Conservation (phyloP, 1,140 invertebrate genomes). For the Hypothenemus hampei region DNA sequence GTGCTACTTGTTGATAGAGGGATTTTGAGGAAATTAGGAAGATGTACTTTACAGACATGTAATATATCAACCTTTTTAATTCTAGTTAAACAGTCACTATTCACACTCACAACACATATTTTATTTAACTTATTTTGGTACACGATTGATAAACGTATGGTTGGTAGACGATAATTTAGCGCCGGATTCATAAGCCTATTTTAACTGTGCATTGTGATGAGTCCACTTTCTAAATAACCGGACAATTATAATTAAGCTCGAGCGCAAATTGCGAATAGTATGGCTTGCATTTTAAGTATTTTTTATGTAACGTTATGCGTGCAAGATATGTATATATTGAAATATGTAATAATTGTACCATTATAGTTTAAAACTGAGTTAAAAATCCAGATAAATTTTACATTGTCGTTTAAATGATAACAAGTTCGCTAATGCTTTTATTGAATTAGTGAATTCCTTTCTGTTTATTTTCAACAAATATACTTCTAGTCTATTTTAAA, state of each 20-base stretch:
- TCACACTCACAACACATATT: background rate
- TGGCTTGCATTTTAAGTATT: slow-evolving; percentile 19
- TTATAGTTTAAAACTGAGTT: too few relatives aligned
- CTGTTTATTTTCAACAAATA: too few relatives aligned
- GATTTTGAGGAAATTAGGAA: background rate
- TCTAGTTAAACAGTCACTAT: background rate
- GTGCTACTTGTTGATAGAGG: background rate
- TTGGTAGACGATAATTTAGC: too few relatives aligned
- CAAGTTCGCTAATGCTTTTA: too few relatives aligned
- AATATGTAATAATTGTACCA: too few relatives aligned
- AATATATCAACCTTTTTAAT: background rate
- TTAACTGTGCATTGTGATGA: slow-evolving; percentile 16
- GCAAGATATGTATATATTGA: background rate
- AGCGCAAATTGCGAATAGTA: slow-evolving; percentile 4
- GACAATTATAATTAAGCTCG: slow-evolving; percentile 17
- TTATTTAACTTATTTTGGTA: background rate
- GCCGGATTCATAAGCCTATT: too few relatives aligned
- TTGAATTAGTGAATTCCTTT: too few relatives aligned
- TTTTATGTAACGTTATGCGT: background rate
- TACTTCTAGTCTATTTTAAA: too few relatives aligned
- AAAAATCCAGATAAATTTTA: too few relatives aligned
- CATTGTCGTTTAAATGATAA: too few relatives aligned
- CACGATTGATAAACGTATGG: background rate
- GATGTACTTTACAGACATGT: background rate
- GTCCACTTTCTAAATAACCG: slow-evolving; percentile 19